Percentiles rank a stretch among this genome's conserved stretches.
These are phyloP conservation scores for Arizona elegans DNA, from an alignment of 2,113 vertebrate genomes.

Conservation along the genomic window DNA sequence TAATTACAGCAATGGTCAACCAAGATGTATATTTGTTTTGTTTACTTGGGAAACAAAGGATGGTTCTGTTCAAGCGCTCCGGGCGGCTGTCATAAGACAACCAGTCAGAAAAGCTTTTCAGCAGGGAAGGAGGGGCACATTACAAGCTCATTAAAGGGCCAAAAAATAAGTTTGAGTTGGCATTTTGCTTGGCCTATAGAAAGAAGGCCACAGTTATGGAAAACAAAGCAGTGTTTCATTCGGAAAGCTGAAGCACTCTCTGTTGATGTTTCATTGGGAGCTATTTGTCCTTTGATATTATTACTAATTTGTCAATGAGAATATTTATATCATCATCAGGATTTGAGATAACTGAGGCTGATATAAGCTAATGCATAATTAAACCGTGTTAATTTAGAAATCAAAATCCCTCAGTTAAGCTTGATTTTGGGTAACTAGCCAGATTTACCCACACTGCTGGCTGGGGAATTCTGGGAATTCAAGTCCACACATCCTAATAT, in stretches of 20 bases:
- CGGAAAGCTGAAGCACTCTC: neutral
- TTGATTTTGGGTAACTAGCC: neutral
- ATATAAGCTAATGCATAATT: neutral
- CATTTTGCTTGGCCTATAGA: constrained; percentile 16
- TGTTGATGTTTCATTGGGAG: neutral
- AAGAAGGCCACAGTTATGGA: constrained; percentile 1
- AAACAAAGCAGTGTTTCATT: constrained; percentile 19
- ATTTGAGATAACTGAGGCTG: neutral
- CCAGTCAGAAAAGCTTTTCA: constrained; percentile 5
- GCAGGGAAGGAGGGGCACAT: neutral
- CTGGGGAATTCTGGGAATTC: neutral
- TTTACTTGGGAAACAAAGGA: neutral
- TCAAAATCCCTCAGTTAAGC: neutral
- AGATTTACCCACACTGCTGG: neutral
- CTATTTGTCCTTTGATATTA: neutral
- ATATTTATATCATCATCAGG: neutral
- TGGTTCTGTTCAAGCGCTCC: neutral
- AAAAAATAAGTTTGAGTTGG: neutral
- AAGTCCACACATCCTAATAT: neutral
- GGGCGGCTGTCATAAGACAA: neutral
- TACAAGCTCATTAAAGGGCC: neutral
- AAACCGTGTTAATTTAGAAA: neutral
- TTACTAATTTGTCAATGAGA: neutral
- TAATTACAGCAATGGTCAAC: neutral
- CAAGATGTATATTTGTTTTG: neutral